Evolutionary conservation across 2,797 vertebrate genomes (phyloP).

Genomic region (Acanthis flammea): DNA sequence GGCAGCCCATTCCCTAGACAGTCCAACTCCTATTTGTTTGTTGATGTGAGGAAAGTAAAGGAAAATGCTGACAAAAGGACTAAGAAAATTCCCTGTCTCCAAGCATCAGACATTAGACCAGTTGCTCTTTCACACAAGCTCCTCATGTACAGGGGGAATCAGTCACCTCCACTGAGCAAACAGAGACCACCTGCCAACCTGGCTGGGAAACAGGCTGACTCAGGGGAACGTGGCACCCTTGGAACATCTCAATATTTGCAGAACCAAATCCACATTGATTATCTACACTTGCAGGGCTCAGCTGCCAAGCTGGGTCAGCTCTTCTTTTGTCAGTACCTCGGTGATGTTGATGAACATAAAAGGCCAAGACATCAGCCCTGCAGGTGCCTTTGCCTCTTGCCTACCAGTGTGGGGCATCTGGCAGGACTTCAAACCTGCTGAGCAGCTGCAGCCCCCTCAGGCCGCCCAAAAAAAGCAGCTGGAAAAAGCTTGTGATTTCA

Average conservation of each 20-base stretch:
- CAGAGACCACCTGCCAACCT: not conserved
- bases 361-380: not conserved
- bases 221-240: not conserved
- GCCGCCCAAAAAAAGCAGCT: not conserved
- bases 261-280: not conserved
- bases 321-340: not conserved
- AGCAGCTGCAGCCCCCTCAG: not conserved
- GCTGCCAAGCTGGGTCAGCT: not conserved
- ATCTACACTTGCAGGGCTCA: not conserved
- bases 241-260: constrained; percentile 36
- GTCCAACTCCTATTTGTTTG: not conserved
- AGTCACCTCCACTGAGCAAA: not conserved
- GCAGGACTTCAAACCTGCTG: not conserved
- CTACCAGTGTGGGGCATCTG: not conserved
- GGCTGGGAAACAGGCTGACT: constrained; percentile 7
- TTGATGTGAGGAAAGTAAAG: not conserved
- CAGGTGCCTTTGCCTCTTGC: not conserved
- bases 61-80: not conserved
- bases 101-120: not conserved
- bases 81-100: not conserved
- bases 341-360: not conserved
- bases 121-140: not conserved
- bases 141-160: not conserved
- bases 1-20: not conserved
- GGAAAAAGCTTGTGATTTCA: not conserved